Evolutionary conservation across 2,888 invertebrate species (phyloP).

Genomic region (Timema cristinae): DNA sequence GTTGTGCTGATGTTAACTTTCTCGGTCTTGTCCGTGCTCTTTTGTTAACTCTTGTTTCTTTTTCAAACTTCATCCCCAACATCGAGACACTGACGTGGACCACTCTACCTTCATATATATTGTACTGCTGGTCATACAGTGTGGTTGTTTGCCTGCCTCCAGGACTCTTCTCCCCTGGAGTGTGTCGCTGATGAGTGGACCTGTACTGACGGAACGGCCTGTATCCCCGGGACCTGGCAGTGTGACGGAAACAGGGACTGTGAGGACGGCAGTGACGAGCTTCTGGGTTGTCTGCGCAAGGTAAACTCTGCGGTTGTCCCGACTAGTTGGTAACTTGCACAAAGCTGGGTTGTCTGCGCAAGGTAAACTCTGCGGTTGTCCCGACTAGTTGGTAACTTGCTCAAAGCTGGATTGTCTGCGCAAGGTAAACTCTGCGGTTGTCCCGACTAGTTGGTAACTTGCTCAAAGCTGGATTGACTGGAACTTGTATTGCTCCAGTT

Average conservation of each 20-base stretch:
- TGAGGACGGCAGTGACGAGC: slow-evolving; percentile 45
- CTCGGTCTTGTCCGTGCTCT: no score
- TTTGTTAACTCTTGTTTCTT: no score
- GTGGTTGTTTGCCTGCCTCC: no score
- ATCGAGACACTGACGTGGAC: no score
- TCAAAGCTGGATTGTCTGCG: slow-evolving; percentile 38
- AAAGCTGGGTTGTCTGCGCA: slow-evolving; percentile 35
- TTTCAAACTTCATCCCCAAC: no score
- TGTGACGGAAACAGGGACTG: slow-evolving; percentile 46
- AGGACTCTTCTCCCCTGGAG: slow-evolving; percentile 12
- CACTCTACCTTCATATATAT: no score
- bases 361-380: slow-evolving; percentile 14
- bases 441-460: no score
- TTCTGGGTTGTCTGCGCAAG: slow-evolving; percentile 37
- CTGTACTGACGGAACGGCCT: slow-evolving; percentile 37
- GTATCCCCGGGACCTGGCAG: slow-evolving; percentile 43
- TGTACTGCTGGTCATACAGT: no score
- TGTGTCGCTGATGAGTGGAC: slow-evolving; percentile 34
- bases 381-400: no score
- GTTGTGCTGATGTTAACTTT: no score
- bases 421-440: slow-evolving; percentile 15
- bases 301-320: slow-evolving; percentile 10
- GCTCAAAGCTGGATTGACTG: no score
- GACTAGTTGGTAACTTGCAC: not conserved
- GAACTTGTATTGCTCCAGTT: no score